These are phyloP conservation scores for Sphecodes monilicornis DNA, from an alignment of 2,888 invertebrate genomes.

Conservation along the genomic window DNA sequence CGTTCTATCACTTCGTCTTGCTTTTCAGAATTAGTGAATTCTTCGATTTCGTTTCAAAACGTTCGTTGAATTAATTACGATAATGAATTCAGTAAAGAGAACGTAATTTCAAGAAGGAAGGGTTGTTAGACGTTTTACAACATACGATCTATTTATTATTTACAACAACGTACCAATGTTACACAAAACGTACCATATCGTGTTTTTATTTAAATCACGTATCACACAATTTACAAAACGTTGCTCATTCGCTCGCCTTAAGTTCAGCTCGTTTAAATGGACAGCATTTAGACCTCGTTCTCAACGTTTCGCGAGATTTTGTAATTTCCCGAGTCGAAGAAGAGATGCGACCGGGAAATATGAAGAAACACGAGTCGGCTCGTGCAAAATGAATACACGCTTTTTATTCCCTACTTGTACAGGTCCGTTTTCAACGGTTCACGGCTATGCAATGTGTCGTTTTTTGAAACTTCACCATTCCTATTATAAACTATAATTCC, in stretches of 20 bases:
- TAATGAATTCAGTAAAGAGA: neutral
- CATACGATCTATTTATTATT: conserved; percentile 82
- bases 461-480: neutral
- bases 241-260: conserved; percentile 70
- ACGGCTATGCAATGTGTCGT: neutral
- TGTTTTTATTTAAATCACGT: conserved; percentile 72
- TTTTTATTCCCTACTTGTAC: neutral
- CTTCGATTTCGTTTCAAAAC: too few species aligned
- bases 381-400: conserved; percentile 13
- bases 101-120: neutral
- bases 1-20: too few species aligned
- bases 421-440: conserved; percentile 21
- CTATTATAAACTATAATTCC: neutral
- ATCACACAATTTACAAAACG: conserved; percentile 81
- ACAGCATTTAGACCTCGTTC: conserved; percentile 60
- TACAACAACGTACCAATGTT: conserved; percentile 80
- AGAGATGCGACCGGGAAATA: neutral
- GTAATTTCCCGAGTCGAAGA: conserved; percentile 13
- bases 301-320: conserved; percentile 29
- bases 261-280: conserved; percentile 57
- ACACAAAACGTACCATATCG: conserved; percentile 71
- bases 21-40: too few species aligned
- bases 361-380: conserved; percentile 5
- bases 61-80: too few species aligned
- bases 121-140: conserved; percentile 54